A percentile compares a stretch with the other conserved stretches of the same genome.
Conservation (phyloP, 2,113 vertebrate genomes). For the Anolis carolinensis region DNA sequence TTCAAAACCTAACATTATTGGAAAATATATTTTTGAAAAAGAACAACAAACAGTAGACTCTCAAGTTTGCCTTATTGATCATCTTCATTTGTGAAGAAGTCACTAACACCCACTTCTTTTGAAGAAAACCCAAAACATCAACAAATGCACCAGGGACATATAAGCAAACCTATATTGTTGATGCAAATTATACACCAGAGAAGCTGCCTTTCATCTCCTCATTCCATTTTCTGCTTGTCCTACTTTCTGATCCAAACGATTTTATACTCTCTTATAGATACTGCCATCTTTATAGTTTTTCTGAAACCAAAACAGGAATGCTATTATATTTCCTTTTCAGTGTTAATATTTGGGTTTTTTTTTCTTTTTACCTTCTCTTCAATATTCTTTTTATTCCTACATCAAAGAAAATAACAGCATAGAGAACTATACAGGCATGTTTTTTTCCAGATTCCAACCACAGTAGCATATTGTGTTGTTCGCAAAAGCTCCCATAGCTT, state of each 20-base stretch:
- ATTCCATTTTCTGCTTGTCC: background rate
- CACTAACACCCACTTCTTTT: background rate
- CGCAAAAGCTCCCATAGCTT: background rate
- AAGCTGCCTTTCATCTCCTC: background rate
- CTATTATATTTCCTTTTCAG: slow-evolving; percentile 25
- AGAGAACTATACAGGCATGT: background rate
- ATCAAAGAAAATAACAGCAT: slow-evolving; percentile 4
- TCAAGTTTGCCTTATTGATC: background rate
- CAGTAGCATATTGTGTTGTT: slow-evolving; percentile 34
- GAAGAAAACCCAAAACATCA: background rate
- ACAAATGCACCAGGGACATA: background rate
- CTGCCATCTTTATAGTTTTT: background rate
- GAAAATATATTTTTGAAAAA: background rate
- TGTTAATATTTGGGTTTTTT: slow-evolving; percentile 8
- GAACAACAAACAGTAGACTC: no score
- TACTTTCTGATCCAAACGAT: slow-evolving; percentile 14
- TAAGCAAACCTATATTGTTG: slow-evolving; percentile 22
- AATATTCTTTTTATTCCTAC: slow-evolving; percentile 36
- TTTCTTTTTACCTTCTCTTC: slow-evolving; percentile 26
- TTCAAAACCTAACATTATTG: no score
- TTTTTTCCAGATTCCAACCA: background rate
- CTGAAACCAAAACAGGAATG: slow-evolving; percentile 3
- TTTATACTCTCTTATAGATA: background rate
- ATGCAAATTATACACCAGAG: background rate
- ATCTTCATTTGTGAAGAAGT: slow-evolving; percentile 17